Evolutionary conservation across 2,113 vertebrate species (phyloP).

Genomic region (Coregonus clupeaformis): DNA sequence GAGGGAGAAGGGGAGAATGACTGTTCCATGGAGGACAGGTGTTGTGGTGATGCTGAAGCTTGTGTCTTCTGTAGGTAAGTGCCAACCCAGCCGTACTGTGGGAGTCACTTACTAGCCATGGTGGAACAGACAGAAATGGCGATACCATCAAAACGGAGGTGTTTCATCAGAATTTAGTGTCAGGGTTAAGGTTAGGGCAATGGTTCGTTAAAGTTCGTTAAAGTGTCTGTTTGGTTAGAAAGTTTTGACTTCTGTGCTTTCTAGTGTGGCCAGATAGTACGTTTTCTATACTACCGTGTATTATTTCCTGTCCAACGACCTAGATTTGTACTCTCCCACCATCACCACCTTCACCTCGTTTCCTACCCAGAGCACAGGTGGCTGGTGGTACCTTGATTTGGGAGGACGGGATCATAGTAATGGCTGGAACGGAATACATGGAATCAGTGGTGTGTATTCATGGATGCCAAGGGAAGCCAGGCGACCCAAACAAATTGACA

Average conservation of each 20-base stretch:
- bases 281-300: neutral
- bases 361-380: neutral
- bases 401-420: no score
- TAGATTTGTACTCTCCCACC: neutral
- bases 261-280: neutral
- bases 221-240: neutral
- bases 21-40: slow-evolving; percentile 29
- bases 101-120: neutral
- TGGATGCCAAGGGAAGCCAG: no score
- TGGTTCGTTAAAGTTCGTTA: no score
- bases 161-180: no score
- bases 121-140: neutral
- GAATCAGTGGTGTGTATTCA: no score
- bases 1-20: slow-evolving; percentile 6
- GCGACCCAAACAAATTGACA: no score
- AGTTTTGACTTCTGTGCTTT: neutral
- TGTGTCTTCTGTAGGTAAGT: slow-evolving; percentile 44
- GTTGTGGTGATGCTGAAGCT: slow-evolving; percentile 33
- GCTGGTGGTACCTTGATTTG: no score
- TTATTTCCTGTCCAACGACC: neutral
- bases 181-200: no score
- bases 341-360: neutral
- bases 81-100: neutral
- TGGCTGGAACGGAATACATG: no score
- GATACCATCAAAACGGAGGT: neutral